Base-by-base conservation (phyloP, 2,888 invertebrate genomes). In the Apotomis turbidana region DNA sequence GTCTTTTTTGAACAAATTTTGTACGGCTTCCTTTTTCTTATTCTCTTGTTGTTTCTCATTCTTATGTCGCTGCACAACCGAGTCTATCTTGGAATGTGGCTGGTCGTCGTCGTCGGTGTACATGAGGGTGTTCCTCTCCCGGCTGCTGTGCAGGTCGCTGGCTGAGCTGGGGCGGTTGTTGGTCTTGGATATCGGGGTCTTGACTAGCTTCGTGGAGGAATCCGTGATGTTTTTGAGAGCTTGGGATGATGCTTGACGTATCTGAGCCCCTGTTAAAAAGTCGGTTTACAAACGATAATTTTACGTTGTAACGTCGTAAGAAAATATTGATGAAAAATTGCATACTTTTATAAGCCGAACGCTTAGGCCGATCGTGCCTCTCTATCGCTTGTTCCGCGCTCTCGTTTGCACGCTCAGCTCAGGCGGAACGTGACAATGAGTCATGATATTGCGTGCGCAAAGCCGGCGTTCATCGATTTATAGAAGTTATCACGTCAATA, bases 31-130 rank as follows among this genome's bases (percentile, higher is more conserved):
- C n/a, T 67, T 69, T 57, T 71, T 71, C 44, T 70, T 60, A 12
- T 10, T 67, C 57, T 70, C 61, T 55, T 64, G 52, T 58, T 72
- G 55, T 54, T 81, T 87, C 69, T 87, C 82, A 55, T 87, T 85
- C 41, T 85, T 85, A 76, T 91, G 91, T 74, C 85, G 79, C 55
- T 87, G 80, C 0, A 93, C 84, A 1, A 93, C 72, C 58, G 84
- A 86, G 78, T 94, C 94, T 57, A 94, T 90, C 80, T 90, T 91
- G 15, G 84, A 86, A 75, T 94, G 81, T 1, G 88, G 87, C 15
- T 38, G 61, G 10, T 77, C 76, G 62, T 94, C 94, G 5, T 94
- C 94, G 4, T 90, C 85, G 0, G 87, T 86, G 78, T 94, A 95
- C 52, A 94, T 76, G 1, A 95, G 82, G n/a, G 80, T 80, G 66